These are phyloP conservation scores for Drosophila tripunctata DNA, from an alignment of 2,888 invertebrate genomes.

Conservation along the genomic window DNA sequence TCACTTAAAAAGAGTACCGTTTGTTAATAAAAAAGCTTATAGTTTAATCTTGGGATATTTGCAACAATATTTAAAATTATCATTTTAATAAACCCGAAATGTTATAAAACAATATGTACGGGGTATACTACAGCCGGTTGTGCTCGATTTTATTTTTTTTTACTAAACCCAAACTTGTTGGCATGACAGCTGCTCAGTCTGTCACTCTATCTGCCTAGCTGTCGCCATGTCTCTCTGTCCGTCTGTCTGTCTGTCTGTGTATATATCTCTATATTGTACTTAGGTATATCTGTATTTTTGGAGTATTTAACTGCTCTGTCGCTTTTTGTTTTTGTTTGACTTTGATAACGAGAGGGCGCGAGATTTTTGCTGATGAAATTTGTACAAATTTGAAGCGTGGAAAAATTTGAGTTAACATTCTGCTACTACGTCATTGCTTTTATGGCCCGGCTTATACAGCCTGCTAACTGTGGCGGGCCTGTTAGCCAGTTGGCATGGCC, in stretches of 20 bases:
- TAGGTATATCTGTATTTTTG: constrained; percentile 5
- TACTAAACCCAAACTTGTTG: constrained; percentile 13
- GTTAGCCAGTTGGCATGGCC: too few relatives aligned
- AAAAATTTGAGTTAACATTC: constrained; percentile 60
- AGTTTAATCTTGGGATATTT: too few relatives aligned
- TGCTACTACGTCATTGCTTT: constrained; percentile 60
- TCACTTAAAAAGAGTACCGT: too few relatives aligned
- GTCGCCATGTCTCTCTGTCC: neutral
- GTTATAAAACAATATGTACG: too few relatives aligned
- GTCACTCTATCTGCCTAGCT: neutral
- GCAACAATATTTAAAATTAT: too few relatives aligned
- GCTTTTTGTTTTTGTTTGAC: constrained; percentile 51
- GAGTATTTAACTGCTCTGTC: neutral
- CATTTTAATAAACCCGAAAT: too few relatives aligned
- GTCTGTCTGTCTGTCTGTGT: neutral
- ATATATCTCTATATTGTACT: constrained; percentile 19
- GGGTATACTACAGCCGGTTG: too few relatives aligned
- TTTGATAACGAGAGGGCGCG: constrained; percentile 49
- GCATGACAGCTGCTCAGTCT: neutral
- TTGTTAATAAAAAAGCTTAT: too few relatives aligned
- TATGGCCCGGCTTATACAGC: constrained; percentile 46
- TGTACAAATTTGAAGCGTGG: constrained; percentile 63
- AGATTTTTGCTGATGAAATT: constrained; percentile 59
- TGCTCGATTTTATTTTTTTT: too few relatives aligned
- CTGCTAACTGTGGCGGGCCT: too few relatives aligned